These are phyloP conservation scores for Sinopyrophorus schimmeli DNA, from an alignment of 2,888 invertebrate species.

Conservation along the genomic window DNA sequence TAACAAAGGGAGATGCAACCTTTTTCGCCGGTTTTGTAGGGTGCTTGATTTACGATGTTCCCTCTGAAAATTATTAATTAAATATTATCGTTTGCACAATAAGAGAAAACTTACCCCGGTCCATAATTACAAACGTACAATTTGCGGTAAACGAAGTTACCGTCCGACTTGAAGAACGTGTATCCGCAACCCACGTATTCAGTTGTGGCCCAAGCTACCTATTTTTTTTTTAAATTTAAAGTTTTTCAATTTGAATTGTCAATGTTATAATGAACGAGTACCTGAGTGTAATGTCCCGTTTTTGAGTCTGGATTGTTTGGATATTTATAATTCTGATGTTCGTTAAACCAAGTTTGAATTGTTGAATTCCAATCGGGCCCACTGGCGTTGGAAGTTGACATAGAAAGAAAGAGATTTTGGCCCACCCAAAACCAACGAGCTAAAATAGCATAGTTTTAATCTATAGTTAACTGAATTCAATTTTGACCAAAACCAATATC, in stretches of 20 bases:
- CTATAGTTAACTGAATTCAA: no score
- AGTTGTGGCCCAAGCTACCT: conserved; percentile 84
- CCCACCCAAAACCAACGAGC: conserved; percentile 37
- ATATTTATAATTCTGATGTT: conserved; percentile 68
- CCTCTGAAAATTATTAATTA: conserved; percentile 7
- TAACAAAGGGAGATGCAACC: no score
- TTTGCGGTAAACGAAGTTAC: conserved; percentile 66
- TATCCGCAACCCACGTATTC: conserved; percentile 81
- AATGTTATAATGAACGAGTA: conserved; percentile 48
- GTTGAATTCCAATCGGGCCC: conserved; percentile 66
- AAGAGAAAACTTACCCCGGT: conserved; percentile 63
- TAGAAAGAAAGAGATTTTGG: conserved; percentile 36
- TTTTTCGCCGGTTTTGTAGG: conserved; percentile 2
- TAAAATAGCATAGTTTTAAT: conserved; percentile 30
- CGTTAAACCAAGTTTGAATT: conserved; percentile 76
- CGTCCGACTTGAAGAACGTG: conserved; percentile 68
- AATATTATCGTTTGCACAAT: not conserved
- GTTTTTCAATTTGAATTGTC: no score
- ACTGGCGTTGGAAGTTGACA: conserved; percentile 58
- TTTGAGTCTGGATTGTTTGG: conserved; percentile 67
- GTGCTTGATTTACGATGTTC: conserved; percentile 1
- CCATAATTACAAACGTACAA: conserved; percentile 85
- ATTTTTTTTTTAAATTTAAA: no score
- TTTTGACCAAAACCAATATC: no score
- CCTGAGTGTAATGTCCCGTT: conserved; percentile 82